Base-by-base conservation (phyloP, 2,113 vertebrate genomes). In the Paramisgurnus dabryanus region DNA sequence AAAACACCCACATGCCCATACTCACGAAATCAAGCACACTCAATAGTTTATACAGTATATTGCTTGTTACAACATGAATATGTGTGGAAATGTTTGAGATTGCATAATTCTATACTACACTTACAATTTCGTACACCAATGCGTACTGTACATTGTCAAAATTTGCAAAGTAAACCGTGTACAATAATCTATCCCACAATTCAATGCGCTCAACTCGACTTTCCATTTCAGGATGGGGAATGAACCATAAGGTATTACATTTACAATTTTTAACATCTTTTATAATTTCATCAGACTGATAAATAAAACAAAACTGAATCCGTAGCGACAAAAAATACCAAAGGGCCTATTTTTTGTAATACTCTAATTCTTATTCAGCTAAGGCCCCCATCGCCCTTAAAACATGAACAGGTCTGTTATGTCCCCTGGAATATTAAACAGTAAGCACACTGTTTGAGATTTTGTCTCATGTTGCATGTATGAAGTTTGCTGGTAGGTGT, bases 401-500 rank as follows among this genome's bases (percentile, higher is more conserved):
- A 50, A 70, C 68, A 39, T 10, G 10, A 53, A 53, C 1, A 53
- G 49, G 3, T 53, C 49, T 53, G 49, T 43, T 43, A 7, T 45
- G 12, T 9, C 34, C 43, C 47, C 4, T 50, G 43, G 13, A 65
- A 49, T 65, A 65, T 39, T 49, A 50, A 50, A 64, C 58, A 53
- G 13, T 8, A 55, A n/a, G 13, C 27, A 7, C 13, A 34, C 71
- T 43, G 7, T 57, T 58, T n/a, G 18, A 9, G 8, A 74, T 17
- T 65, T 40, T 10, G 39, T 11, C 9, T 64, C 27, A 34, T 2
- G 64, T 45, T 27, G n/a, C 43, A 43, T 67, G 67, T 55, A 49
- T 76, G 53, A 64, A 66, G 47, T 55, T 47, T 53, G 50, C 13
- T 18, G 49, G 41, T 58, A 70, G 65, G 81, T 75, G 69, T 79